Conservation (phyloP, 2,888 invertebrate genomes). For the Rhopalosiphum nymphaeae region DNA sequence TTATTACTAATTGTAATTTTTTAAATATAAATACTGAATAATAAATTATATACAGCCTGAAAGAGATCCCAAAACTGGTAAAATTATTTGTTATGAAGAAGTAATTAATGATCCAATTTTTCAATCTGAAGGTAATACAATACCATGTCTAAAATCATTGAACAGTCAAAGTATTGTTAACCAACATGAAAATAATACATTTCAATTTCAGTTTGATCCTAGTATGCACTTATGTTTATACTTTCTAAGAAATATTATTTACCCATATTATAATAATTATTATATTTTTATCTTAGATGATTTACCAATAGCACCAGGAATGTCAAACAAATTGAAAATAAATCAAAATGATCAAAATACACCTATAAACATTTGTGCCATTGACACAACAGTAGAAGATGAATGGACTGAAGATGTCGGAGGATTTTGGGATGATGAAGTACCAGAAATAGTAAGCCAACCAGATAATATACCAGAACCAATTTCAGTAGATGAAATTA, state of each 20-base stretch:
- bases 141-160: slow-evolving; percentile 50
- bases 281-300: slow-evolving; percentile 16
- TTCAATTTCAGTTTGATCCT: slow-evolving; percentile 57
- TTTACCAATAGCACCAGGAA: slow-evolving; percentile 51
- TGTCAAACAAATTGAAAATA: slow-evolving; percentile 51
- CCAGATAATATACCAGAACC: slow-evolving; percentile 32
- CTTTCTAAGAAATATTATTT: not conserved
- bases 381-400: not conserved
- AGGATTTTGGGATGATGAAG: slow-evolving; percentile 57
- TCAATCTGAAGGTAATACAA: slow-evolving; percentile 46
- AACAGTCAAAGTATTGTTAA: not conserved
- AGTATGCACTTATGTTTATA: slow-evolving; percentile 27
- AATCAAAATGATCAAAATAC: slow-evolving; percentile 39
- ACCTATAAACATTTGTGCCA: not conserved
- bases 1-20: not conserved
- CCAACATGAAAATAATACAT: not conserved
- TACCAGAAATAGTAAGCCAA: slow-evolving; percentile 19
- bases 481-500: slow-evolving; percentile 49
- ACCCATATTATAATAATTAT: not conserved
- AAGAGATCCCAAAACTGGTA: slow-evolving; percentile 54
- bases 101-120: slow-evolving; percentile 39
- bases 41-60: slow-evolving; percentile 39
- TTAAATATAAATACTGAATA: not conserved
- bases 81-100: slow-evolving; percentile 53
- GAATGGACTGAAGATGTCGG: slow-evolving; percentile 55